These are phyloP conservation scores for Cyclophora punctaria DNA, from an alignment of 2,888 invertebrate species.

Conservation along the genomic window DNA sequence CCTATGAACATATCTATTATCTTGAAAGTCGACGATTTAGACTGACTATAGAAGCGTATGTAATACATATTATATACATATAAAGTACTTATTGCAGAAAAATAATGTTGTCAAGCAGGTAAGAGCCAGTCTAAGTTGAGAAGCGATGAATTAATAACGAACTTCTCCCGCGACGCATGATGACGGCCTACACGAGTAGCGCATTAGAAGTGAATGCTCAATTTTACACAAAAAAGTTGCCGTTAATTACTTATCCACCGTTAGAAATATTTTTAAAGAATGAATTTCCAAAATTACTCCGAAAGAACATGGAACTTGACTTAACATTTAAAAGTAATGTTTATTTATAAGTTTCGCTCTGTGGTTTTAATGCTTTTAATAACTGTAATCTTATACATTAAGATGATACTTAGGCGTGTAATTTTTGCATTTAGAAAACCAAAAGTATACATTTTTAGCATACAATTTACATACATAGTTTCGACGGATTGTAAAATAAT, in stretches of 20 bases:
- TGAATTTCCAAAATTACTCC: slow-evolving; percentile 25
- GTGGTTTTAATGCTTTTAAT: not conserved
- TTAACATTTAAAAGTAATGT: slow-evolving; percentile 29
- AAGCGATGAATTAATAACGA: slow-evolving; percentile 70
- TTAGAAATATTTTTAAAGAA: slow-evolving; percentile 24
- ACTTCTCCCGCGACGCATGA: slow-evolving; percentile 70
- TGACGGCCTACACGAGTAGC: slow-evolving; percentile 73
- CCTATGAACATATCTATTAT: too few relatives aligned
- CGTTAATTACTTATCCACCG: slow-evolving; percentile 40
- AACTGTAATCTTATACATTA: too few relatives aligned
- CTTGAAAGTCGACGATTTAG: too few relatives aligned
- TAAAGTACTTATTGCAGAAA: slow-evolving; percentile 18
- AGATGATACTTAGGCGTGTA: too few relatives aligned
- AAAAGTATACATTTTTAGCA: too few relatives aligned
- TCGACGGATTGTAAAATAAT: too few relatives aligned
- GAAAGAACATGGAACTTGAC: slow-evolving; percentile 22
- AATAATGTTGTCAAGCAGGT: slow-evolving; percentile 43
- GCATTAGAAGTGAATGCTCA: slow-evolving; percentile 63
- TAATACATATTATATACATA: too few relatives aligned
- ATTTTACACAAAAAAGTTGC: slow-evolving; percentile 45
- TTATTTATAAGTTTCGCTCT: slow-evolving; percentile 9
- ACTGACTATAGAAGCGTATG: not conserved
- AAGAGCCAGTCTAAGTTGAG: slow-evolving; percentile 53
- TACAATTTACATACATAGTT: too few relatives aligned
- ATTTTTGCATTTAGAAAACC: too few relatives aligned